These are phyloP conservation scores for Epizoanthus rinbou DNA, from an alignment of 92 coral and sea anemone genomes.

Conservation along the genomic window DNA sequence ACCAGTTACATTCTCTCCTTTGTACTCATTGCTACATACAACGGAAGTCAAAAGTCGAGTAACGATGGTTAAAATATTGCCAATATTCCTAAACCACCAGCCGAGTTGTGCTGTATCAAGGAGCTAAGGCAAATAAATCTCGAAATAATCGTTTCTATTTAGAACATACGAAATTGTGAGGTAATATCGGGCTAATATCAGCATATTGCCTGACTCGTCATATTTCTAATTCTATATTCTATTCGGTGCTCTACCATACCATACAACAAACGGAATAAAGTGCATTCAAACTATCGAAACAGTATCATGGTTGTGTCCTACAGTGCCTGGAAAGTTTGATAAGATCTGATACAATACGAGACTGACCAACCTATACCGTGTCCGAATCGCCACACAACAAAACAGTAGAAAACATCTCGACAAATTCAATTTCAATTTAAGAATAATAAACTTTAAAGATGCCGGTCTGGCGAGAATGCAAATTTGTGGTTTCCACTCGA, in stretches of 20 bases:
- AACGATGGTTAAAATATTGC: background rate
- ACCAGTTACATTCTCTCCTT: background rate
- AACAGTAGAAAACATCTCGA: constrained; percentile 1
- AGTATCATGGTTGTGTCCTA: background rate
- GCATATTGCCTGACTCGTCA: no score
- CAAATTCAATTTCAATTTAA: constrained; percentile 1
- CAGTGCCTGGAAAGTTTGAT: background rate
- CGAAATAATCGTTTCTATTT: no score
- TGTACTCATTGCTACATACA: background rate
- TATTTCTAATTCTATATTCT: no score
- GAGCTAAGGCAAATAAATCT: no score
- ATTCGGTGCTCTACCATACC: no score
- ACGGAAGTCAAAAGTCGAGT: background rate
- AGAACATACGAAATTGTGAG: no score
- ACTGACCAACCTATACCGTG: constrained; percentile 5
- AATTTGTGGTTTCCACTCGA: constrained; percentile 37
- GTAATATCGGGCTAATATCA: no score
- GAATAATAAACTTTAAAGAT: constrained; percentile 10
- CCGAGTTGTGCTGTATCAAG: no score
- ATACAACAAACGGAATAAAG: background rate
- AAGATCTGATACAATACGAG: background rate
- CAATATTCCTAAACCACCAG: no score
- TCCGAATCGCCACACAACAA: background rate
- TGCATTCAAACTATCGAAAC: background rate
- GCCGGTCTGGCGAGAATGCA: constrained; percentile 35